Evolutionary conservation across 2,888 invertebrate species (phyloP), one percentile per base, ranked within the genome.

Genomic region (Tipula vernalis): DNA sequence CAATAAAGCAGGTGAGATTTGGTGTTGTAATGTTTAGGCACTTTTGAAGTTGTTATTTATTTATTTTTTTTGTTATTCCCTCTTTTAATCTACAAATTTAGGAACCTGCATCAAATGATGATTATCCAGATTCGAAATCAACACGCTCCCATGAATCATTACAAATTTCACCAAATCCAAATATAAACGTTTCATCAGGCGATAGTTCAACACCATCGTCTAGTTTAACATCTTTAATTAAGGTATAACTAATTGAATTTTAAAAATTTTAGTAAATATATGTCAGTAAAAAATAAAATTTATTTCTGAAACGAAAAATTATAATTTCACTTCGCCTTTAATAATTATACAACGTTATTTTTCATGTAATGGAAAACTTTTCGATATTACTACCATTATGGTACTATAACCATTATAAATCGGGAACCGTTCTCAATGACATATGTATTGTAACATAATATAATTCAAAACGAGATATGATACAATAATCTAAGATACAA

Each of bases 151-250:
- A 10, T 36, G 87, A 57, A 87, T 87, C 44, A 91, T 91, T 28
- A 91, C 91, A 51, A 92, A 92, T 88, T 90, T 91, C 87, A 87
- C 86, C 87, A 92, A 92, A 89, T 91, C 92, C 89, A 91, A 93
- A 88, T 91, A 91, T 88, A 91, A 93, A 88, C 47, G 88, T 88
- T 36, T 88, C 88, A 5, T 91, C 91, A 86, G 88, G 89, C 15
- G 91, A 91, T 87, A 89, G 89, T 87, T 88, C 92, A 89, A 92
- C 94, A 83, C 93, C 94, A 87, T 93, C 94, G 83, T 95, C 95
- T 87, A 95, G 94, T 90, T 92, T 96, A 88, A 95, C 96, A 88
- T 96, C 96, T 87, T 91, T 96, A 89, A 96, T 96, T 90, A 96
- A 96, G 93, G 95, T 95, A 89, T 41, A n/a, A 6, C 5, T 6